Evolutionary conservation across 1,140 invertebrate species (phyloP), one percentile per base, ranked within the genome.

Genomic region (Trichomalopsis sarcophagae): DNA sequence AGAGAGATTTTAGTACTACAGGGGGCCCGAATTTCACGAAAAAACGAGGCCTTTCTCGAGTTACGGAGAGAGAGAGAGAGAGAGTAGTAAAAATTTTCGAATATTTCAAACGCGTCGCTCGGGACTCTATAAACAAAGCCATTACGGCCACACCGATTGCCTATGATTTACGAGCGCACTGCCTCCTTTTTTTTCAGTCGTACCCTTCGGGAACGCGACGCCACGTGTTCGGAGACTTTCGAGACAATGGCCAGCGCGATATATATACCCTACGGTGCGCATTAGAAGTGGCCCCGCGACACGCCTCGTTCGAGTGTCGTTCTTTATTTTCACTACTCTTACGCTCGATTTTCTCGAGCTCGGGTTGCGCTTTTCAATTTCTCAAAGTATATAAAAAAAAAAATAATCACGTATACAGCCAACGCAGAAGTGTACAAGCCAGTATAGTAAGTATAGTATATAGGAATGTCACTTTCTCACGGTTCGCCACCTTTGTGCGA

Each of bases 401-500:
- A 5, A 62, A n/a, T 21, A 62, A 62, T 62, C 55, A 62, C n/a
- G 9, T 7, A 9, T 44, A 10, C 9, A 9, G 1, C 40, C 9
- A 44, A 44, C 9, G 9, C 1, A 44, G 40, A 62, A 21, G 21
- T 0, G 55, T 27, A 27, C 55, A 62, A 62, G 55, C 55, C 55
- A n/a, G 55, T 17, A 11, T 17, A 11, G 14, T 0, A 62, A 1
- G 55, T 62, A 44, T 44, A 66, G 62, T 66, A n/a, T 21, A 66
- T 0, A 21, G 68, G 68, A 30, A 71, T 30, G 68, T 71, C 68
- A 30, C 68, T 71, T 71, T 89, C 87, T 89, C 87, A 87, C 85
- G 87, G 82, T 85, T 94, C 50, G 97, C 97, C 27, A 97, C 97
- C 91, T 98, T 97, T 6, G 97, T 97, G 96, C 97, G 98, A 75